Conservation (phyloP, 1,140 invertebrate species). For the Lutraria rhynchaena region DNA sequence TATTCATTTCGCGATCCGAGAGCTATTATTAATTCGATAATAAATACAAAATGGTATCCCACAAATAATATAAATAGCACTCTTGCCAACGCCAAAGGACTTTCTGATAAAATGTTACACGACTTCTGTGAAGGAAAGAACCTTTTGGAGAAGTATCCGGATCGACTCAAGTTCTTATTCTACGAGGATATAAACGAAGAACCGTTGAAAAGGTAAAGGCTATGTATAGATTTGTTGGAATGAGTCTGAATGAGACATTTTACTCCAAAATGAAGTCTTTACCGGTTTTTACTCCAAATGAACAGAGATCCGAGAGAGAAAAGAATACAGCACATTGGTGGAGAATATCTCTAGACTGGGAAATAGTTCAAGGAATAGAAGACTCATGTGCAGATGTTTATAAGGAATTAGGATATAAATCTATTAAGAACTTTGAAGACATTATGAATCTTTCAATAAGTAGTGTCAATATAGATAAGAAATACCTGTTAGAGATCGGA, state of each 20-base stretch:
- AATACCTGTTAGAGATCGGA: neutral
- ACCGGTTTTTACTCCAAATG: neutral
- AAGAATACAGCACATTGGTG: slow-evolving; percentile 30
- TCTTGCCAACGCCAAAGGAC: neutral
- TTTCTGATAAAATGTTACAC: neutral
- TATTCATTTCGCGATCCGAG: slow-evolving; percentile 25
- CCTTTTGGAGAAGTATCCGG: neutral
- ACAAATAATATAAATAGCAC: neutral
- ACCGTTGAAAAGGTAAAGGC: neutral
- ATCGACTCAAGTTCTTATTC: slow-evolving; percentile 25
- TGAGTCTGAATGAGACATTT: neutral
- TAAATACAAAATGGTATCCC: neutral
- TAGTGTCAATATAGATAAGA: neutral
- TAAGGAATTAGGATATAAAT: slow-evolving; percentile 15
- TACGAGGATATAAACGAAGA: slow-evolving; percentile 27
- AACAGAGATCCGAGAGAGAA: neutral
- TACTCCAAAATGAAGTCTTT: neutral
- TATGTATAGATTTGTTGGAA: slow-evolving; percentile 26
- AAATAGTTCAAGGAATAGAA: neutral
- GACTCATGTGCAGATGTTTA: neutral
- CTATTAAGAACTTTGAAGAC: neutral
- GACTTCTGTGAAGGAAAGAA: slow-evolving; percentile 3
- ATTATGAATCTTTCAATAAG: neutral
- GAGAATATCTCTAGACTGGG: slow-evolving; percentile 12
- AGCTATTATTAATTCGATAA: slow-evolving; percentile 23